Conservation (phyloP, 2,888 invertebrate genomes). For the Xylota sylvarum region DNA sequence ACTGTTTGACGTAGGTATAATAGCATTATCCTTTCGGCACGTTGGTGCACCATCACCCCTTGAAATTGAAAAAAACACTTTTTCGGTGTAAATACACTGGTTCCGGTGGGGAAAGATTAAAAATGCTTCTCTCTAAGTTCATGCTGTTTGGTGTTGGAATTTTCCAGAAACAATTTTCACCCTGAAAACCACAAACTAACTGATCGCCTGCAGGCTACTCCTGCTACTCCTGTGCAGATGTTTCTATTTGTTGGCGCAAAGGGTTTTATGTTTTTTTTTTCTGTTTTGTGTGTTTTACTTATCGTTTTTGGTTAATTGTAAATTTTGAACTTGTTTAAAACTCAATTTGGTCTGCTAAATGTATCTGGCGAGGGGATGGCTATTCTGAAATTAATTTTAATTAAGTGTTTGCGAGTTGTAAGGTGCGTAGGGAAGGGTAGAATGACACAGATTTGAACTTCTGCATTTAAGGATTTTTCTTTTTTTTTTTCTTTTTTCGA, state of each 20-base stretch:
- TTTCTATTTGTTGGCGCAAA: slow-evolving; percentile 14
- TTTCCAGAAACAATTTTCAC: not conserved
- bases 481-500: not conserved
- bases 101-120: not conserved
- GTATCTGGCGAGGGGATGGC: not conserved
- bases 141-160: slow-evolving; percentile 25
- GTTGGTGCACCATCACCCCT: too few species aligned
- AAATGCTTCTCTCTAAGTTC: not conserved
- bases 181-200: slow-evolving; percentile 10
- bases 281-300: slow-evolving; percentile 8
- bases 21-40: too few species aligned
- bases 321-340: slow-evolving; percentile 43
- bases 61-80: slow-evolving; percentile 27
- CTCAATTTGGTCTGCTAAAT: slow-evolving; percentile 7
- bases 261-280: too few species aligned
- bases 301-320: slow-evolving; percentile 36
- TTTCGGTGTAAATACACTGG: not conserved
- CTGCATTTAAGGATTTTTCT: not conserved
- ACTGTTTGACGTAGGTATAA: too few species aligned
- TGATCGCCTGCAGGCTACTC: slow-evolving; percentile 13
- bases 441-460: slow-evolving; percentile 30
- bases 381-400: slow-evolving; percentile 21
- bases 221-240: slow-evolving; percentile 15
- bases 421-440: not conserved
- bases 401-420: slow-evolving; percentile 20